A percentile compares a stretch with the other conserved stretches of the same genome.
Evolutionary conservation across 23 tunicate species (phyloP).

Genomic region (Trididemnum miniatum): DNA sequence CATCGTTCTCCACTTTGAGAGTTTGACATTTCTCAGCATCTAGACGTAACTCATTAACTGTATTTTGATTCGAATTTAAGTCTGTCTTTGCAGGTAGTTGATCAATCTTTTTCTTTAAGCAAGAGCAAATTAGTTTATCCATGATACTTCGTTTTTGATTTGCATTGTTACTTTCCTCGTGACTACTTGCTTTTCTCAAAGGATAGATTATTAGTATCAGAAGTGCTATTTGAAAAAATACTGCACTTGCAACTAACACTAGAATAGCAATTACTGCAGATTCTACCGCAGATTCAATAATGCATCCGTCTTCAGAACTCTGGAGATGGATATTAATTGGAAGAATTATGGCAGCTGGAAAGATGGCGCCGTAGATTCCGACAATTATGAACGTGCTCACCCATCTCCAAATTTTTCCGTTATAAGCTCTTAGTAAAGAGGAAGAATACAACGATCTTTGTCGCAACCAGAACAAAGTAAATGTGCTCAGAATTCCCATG

Average conservation of each 20-base stretch:
- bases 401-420: background rate
- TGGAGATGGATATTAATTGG: background rate
- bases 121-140: background rate
- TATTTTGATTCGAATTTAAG: background rate
- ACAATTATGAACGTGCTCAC: background rate
- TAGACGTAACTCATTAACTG: background rate
- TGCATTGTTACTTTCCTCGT: background rate
- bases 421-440: background rate
- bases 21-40: background rate
- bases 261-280: background rate
- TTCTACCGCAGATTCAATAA: background rate
- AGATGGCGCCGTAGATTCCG: background rate
- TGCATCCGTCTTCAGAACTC: background rate
- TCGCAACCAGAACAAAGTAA: constrained; percentile 3
- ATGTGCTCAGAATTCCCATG: constrained; percentile 7
- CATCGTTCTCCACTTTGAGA: no score
- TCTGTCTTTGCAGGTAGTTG: background rate
- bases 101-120: background rate
- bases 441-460: constrained; percentile 1
- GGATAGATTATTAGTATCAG: constrained; percentile 40
- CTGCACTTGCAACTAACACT: background rate
- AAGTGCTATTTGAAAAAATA: constrained; percentile 38
- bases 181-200: background rate
- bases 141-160: background rate
- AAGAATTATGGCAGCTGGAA: background rate